These are phyloP conservation scores for roundworm (Caenorhabditis elegans) DNA, from an alignment of 1,140 invertebrate species.

Conservation along the genomic window WBcel235 BX284602.5:13084001-13084500, in stretches of 20 bases:
- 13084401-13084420: background rate
- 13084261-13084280: background rate
- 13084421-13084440: constrained; percentile 4
- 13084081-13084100: no score
- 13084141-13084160: no score
- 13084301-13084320: background rate
- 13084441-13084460: constrained; percentile 1
- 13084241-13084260: background rate
- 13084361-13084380: background rate
- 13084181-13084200: background rate
- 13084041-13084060: background rate
- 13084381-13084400: background rate
- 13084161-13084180: background rate
- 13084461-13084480: constrained; percentile 14
- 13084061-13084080: background rate
- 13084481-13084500: background rate
- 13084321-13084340: background rate
- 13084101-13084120: no score
- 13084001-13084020: constrained; percentile 8
- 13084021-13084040: background rate
- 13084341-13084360: constrained; percentile 23
- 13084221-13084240: background rate
- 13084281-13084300: background rate
- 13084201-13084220: background rate
- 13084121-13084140: no score